A percentile compares a stretch with the other conserved stretches of the same genome.
Conservation (phyloP, 1,140 invertebrate species). For the Pemphigus obesinymphae region DNA sequence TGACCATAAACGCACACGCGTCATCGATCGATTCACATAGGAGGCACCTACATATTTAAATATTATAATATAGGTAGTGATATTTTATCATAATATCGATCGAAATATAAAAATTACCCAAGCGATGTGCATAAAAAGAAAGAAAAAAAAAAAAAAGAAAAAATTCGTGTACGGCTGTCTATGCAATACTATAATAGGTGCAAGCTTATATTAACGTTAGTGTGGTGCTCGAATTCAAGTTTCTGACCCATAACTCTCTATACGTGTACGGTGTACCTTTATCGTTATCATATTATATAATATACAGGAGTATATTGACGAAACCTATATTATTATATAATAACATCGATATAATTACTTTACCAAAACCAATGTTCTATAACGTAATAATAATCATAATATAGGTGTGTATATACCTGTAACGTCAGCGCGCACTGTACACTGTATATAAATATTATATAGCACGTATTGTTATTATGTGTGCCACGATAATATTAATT, state of each 20-base stretch:
- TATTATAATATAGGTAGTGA: too few relatives aligned
- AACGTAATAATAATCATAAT: too few relatives aligned
- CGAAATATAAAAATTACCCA: too few relatives aligned
- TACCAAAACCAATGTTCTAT: background rate
- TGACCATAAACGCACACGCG: background rate
- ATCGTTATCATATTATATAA: too few relatives aligned
- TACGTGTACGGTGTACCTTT: background rate
- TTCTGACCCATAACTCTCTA: constrained; percentile 16
- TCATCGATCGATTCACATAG: background rate
- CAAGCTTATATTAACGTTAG: constrained; percentile 24
- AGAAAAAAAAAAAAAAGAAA: background rate
- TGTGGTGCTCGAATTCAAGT: constrained; percentile 3
- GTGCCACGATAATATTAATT: too few relatives aligned
- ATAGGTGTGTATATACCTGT: too few relatives aligned
- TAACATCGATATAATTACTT: background rate
- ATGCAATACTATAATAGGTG: background rate
- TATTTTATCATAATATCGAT: too few relatives aligned
- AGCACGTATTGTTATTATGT: too few relatives aligned
- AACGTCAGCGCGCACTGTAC: too few relatives aligned
- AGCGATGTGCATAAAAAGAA: constrained; percentile 25
- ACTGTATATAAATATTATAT: too few relatives aligned
- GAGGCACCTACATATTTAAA: too few relatives aligned
- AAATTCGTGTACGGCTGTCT: background rate
- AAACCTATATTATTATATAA: too few relatives aligned
- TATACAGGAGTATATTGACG: background rate